Evolutionary conservation across 2,888 invertebrate species (phyloP).

Genomic region (Vesta saturnalis): DNA sequence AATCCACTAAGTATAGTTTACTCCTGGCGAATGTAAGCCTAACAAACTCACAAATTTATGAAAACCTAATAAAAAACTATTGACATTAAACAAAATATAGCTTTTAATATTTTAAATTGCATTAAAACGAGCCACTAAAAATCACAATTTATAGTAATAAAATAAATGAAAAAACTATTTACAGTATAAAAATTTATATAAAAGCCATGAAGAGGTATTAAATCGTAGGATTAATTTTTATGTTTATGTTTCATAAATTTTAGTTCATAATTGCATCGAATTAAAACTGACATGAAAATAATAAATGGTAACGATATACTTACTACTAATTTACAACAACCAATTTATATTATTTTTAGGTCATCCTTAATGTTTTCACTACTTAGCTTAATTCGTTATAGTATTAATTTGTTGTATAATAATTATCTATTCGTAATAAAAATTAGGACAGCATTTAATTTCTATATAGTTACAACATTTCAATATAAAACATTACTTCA

Average conservation of each 20-base stretch:
- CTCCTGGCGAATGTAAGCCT: too few species aligned
- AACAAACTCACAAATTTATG: too few species aligned
- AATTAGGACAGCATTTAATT: slow-evolving; percentile 7
- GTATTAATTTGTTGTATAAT: not conserved
- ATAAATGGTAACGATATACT: slow-evolving; percentile 1
- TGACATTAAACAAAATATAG: too few species aligned
- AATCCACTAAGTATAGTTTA: too few species aligned
- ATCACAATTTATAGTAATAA: too few species aligned
- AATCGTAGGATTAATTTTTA: not conserved
- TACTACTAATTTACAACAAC: slow-evolving; percentile 4
- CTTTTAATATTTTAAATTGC: too few species aligned
- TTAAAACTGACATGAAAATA: slow-evolving; percentile 5
- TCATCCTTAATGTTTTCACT: slow-evolving; percentile 5
- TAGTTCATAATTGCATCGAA: not conserved
- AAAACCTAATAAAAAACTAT: too few species aligned
- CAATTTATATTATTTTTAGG: slow-evolving; percentile 13
- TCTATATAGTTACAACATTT: not conserved
- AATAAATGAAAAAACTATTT: too few species aligned
- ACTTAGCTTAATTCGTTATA: not conserved
- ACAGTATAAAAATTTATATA: too few species aligned
- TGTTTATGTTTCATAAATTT: not conserved
- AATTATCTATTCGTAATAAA: slow-evolving; percentile 3
- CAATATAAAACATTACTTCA: too few species aligned
- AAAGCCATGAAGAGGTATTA: too few species aligned
- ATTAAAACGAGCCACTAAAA: too few species aligned